These are phyloP conservation scores for Coelopa frigida DNA, from an alignment of 1,140 invertebrate genomes.

Conservation along the genomic window DNA sequence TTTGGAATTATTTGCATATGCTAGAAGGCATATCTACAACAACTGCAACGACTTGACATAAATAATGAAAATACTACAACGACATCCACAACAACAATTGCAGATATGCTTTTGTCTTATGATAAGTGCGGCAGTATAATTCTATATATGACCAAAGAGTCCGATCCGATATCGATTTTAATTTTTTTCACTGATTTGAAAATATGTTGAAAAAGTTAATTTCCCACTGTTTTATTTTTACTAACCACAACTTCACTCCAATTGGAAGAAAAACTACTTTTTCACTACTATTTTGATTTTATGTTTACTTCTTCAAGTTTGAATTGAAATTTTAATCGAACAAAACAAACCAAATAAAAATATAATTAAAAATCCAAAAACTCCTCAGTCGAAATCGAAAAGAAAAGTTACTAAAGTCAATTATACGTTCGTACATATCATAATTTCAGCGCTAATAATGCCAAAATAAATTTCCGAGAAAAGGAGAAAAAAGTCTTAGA, in stretches of 20 bases:
- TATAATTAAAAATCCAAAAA: slow-evolving; percentile 20
- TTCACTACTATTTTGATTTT: slow-evolving; percentile 3
- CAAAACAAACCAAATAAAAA: too few species aligned
- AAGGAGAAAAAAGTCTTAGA: slow-evolving; percentile 92
- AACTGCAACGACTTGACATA: neutral
- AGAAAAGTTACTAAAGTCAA: slow-evolving; percentile 21
- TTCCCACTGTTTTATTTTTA: too few species aligned
- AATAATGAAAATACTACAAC: neutral
- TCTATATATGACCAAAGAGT: too few species aligned
- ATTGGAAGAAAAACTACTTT: neutral
- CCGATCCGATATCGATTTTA: too few species aligned
- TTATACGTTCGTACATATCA: slow-evolving; percentile 45
- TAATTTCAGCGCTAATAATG: slow-evolving; percentile 54
- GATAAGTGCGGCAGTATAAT: slow-evolving; percentile 44
- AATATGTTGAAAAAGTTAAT: too few species aligned
- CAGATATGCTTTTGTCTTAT: slow-evolving; percentile 32
- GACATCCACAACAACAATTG: neutral
- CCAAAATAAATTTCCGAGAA: slow-evolving; percentile 80
- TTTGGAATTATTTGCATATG: slow-evolving; percentile 38
- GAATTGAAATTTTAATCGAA: slow-evolving; percentile 1
- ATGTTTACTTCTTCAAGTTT: neutral
- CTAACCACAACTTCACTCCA: too few species aligned
- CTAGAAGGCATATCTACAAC: slow-evolving; percentile 28
- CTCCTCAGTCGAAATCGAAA: slow-evolving; percentile 17
- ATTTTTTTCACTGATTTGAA: too few species aligned